phyloP scores from a whole-genome alignment of 2,113 vertebrate species.

The Hypomesus transpacificus region DNA sequence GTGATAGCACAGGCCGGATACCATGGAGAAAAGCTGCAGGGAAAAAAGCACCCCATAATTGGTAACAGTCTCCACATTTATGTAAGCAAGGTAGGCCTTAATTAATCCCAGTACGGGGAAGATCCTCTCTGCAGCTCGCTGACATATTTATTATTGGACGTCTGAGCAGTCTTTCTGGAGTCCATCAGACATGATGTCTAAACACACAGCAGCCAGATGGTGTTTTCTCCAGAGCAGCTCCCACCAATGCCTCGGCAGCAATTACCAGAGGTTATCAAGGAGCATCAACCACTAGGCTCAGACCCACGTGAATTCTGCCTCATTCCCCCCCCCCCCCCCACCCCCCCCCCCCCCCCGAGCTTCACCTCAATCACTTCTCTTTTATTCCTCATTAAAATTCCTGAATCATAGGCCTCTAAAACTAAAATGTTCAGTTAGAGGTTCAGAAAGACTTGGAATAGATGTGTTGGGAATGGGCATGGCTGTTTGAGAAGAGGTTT shows the following conservation, averaged over 20 bases:
- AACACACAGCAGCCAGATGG: conserved; percentile 84
- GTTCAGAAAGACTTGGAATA: conserved; percentile 34
- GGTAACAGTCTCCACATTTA: conserved; percentile 88
- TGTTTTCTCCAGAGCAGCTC: conserved; percentile 76
- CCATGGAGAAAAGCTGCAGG: conserved; percentile 62
- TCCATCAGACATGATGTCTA: conserved; percentile 86
- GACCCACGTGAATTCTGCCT: conserved; percentile 81
- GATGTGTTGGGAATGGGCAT: conserved; percentile 36
- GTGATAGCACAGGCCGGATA: conserved; percentile 44
- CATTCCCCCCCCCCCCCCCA: conserved; percentile 45
- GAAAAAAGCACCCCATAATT: conserved; percentile 83
- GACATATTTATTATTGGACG: conserved; percentile 95
- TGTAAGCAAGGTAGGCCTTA: conserved; percentile 82
- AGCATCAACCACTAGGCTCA: conserved; percentile 82
- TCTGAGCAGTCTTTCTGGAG: conserved; percentile 80
- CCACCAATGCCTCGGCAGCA: conserved; percentile 82
- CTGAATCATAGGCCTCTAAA: conserved; percentile 57
- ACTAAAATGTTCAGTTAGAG: conserved; percentile 24
- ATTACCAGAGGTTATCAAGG: conserved; percentile 93
- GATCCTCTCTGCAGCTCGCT: conserved; percentile 81
- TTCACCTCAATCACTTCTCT: conserved; percentile 67
- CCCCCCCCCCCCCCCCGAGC: neutral
- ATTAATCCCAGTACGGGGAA: conserved; percentile 92
- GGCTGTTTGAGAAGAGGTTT: conserved; percentile 43
- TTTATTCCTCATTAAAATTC: conserved; percentile 76